Evolutionary conservation across 1,140 invertebrate genomes (phyloP), one percentile per base, ranked within the genome.

Genomic region (Probaryconus sp.): DNA sequence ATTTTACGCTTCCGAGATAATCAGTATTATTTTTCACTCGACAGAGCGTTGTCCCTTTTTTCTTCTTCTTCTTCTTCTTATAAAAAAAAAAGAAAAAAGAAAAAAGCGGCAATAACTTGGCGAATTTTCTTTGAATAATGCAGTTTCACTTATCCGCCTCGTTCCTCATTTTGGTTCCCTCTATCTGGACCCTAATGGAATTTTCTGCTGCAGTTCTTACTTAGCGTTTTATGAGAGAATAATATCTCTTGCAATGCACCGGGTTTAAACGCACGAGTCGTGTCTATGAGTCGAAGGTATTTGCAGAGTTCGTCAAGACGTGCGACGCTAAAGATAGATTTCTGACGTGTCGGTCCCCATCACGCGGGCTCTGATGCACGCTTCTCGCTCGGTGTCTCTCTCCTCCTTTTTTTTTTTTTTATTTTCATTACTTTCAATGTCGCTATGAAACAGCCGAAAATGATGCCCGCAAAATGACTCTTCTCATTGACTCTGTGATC

Each of bases 271-370:
- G 37, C 53, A 38, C 42, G 30, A 56, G 43, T 76, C 43, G 51
- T 56, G 61, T 40, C 50, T 63, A 68, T 63, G 56, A 63, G 65
- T 45, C 65, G 43, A 17, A 58, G 51, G 43, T 76, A 73, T 77
- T 74, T 64, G 51, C 38, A 50, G 55, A 58, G 67, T 70, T 35
- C 67, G 55, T 68, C 71, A 76, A 79, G 65, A 51, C 67, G 53
- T 53, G 77, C 55, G 67, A 69, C 10, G 64, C 79, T 79, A 78
- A 78, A 76, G 51, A 74, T 81, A 81, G 73, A 67, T 53, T 38
- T 72, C 58, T 75, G 37, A 55, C 53, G 63, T 74, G 55, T 63
- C 61, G 69, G 55, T 67, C 43, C 56, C 72, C 64, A 60, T 50
- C 28, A 33, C 6, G 9, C 37, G 13, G 28, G 56, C 24, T 30